Base-by-base conservation (phyloP, 2,888 invertebrate genomes). In the Timema cristinae region DNA sequence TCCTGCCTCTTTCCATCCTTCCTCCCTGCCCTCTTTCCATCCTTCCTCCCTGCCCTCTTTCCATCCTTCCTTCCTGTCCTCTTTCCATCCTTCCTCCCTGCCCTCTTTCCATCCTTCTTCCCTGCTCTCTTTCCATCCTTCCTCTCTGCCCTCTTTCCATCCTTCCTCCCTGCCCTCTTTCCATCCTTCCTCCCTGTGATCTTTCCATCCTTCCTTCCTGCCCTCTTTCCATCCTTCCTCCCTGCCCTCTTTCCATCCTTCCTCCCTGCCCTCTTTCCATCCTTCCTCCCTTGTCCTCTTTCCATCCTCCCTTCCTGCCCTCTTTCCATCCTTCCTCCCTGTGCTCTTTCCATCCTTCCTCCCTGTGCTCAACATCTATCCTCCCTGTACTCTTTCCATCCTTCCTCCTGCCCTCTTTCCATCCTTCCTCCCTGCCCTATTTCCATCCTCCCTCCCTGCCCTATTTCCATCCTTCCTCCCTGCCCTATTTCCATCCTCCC, bases 261-360 rank as follows among this genome's bases (percentile, higher is more conserved):
- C n/a, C n/a, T 32, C n/a, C n/a, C 61, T 32, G n/a, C 61, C 7
- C n/a, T 7, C 61, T n/a, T 32, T 7, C 61, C 9, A 15, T 32
- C n/a, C 16, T 32, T 32, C 16, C 61, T 7, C 16, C n/a, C 15
- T 61, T 32, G 15, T 10, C 7, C 61, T n/a, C 61, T n/a, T 61
- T 32, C n/a, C 16, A n/a, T n/a, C n/a, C n/a, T n/a, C 7, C n/a
- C 9, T n/a, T n/a, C 61, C n/a, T 9, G 9, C 61, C 7, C 16
- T 32, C n/a, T 61, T 32, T 32, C 7, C 61, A 48, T 67, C 68
- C 49, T n/a, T n/a, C n/a, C n/a, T n/a, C n/a, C n/a, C n/a, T n/a
- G n/a, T n/a, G n/a, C n/a, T n/a, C n/a, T n/a, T n/a, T n/a, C n/a
- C n/a, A n/a, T n/a, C n/a, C n/a, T n/a, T n/a, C n/a, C n/a, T n/a